A percentile compares a stretch with the other conserved stretches of the same genome.
Conservation (phyloP, 1,140 invertebrate species). For the Sipha flava region DNA sequence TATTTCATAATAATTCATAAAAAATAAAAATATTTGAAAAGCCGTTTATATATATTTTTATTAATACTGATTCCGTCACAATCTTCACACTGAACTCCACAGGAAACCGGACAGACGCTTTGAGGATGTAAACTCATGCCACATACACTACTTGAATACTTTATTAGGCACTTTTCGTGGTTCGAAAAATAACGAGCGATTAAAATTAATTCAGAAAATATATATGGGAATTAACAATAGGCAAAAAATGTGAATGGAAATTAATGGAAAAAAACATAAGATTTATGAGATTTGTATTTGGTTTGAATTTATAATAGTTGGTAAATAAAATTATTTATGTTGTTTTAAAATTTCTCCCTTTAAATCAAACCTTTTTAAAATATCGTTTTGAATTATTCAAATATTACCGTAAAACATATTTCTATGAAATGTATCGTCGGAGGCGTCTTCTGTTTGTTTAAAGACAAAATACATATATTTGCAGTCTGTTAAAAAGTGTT, state of each 20-base stretch:
- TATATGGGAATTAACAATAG: neutral
- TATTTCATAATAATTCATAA: constrained; percentile 11
- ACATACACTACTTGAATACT: neutral
- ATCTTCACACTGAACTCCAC: neutral
- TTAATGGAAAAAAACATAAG: neutral
- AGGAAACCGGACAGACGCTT: constrained; percentile 22
- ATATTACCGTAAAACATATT: neutral
- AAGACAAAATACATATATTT: neutral
- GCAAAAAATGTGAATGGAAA: neutral
- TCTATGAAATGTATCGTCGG: neutral
- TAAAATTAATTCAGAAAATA: neutral
- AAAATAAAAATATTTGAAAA: neutral
- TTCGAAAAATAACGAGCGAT: neutral
- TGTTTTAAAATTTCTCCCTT: neutral
- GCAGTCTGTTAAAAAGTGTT: neutral
- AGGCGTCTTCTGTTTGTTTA: neutral
- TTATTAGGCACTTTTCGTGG: neutral
- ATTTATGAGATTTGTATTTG: neutral
- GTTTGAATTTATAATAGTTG: neutral
- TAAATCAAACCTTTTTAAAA: neutral
- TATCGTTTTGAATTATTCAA: neutral
- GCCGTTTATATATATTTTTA: constrained; percentile 2
- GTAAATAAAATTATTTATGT: neutral
- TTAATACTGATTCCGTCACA: neutral
- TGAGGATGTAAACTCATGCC: neutral